phyloP scores from a whole-genome alignment of 2,113 vertebrate species.

The Galbula dea region DNA sequence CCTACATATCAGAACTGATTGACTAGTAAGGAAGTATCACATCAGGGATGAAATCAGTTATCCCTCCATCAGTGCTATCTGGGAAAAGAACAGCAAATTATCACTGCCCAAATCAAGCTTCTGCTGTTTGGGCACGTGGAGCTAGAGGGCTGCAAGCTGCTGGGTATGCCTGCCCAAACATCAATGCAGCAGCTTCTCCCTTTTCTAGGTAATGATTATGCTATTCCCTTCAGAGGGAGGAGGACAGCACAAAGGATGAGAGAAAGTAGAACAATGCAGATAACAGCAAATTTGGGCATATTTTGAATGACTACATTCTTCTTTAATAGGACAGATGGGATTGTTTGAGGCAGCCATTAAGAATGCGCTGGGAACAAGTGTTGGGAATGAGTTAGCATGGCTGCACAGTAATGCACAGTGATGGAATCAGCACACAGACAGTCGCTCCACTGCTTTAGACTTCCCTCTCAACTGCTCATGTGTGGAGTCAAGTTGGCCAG shows the following conservation, averaged over 20 bases:
- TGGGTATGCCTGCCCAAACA: not conserved
- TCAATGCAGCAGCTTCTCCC: not conserved
- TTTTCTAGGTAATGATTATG: constrained; percentile 31
- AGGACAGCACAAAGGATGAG: constrained; percentile 18
- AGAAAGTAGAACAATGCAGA: constrained; percentile 29
- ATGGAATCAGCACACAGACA: constrained; percentile 51
- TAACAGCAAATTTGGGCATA: constrained; percentile 32
- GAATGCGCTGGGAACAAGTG: not conserved
- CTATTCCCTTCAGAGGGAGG: constrained; percentile 3
- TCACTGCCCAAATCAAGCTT: not conserved
- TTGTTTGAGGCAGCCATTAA: not conserved
- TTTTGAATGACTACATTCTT: constrained; percentile 18
- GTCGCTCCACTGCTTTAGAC: not conserved
- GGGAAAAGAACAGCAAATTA: not conserved
- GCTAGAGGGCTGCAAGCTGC: not conserved
- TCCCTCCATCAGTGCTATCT: not conserved
- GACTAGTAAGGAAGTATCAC: not conserved
- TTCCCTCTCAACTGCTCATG: not conserved
- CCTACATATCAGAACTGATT: not conserved
- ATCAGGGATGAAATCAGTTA: not conserved
- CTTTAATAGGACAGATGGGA: constrained; percentile 10
- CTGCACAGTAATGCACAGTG: constrained; percentile 48
- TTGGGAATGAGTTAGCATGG: not conserved
- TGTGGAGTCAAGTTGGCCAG: not conserved
- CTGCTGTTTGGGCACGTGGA: not conserved